These are phyloP conservation scores for Chrysomela aeneicollis DNA, from an alignment of 2,888 invertebrate species.

Conservation along the genomic window DNA sequence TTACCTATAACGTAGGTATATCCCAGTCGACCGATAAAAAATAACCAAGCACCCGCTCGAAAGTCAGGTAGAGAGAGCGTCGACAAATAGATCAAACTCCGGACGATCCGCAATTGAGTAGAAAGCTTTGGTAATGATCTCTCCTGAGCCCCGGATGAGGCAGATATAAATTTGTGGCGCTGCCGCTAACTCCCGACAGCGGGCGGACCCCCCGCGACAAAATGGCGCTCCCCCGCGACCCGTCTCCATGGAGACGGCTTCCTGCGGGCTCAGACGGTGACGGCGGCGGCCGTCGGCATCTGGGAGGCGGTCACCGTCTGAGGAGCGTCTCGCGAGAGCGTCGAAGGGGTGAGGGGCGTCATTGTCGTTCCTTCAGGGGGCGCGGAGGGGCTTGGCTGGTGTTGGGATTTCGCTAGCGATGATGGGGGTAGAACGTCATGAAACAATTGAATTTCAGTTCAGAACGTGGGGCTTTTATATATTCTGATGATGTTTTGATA, in stretches of 20 bases:
- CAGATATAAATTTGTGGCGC: constrained; percentile 64
- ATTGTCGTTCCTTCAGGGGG: constrained; percentile 25
- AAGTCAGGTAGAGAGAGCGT: constrained; percentile 56
- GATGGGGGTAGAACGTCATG: too few species aligned
- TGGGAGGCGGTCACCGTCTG: constrained; percentile 46
- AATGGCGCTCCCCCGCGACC: constrained; percentile 56
- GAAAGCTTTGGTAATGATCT: constrained; percentile 65
- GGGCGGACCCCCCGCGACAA: constrained; percentile 49
- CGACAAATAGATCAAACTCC: constrained; percentile 63
- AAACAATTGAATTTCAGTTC: too few species aligned
- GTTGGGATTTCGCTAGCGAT: constrained; percentile 21
- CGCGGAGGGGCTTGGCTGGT: constrained; percentile 10
- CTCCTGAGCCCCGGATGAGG: constrained; percentile 63
- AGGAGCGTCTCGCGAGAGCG: constrained; percentile 50
- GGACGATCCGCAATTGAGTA: constrained; percentile 64
- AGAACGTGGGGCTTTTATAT: too few species aligned
- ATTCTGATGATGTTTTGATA: too few species aligned
- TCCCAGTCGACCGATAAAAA: constrained; percentile 25
- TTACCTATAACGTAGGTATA: too few species aligned
- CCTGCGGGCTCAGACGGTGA: constrained; percentile 55
- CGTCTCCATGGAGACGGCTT: constrained; percentile 61
- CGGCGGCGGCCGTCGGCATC: background rate
- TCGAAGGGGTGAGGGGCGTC: constrained; percentile 45
- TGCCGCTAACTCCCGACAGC: constrained; percentile 58
- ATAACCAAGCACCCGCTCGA: constrained; percentile 31